A percentile compares a stretch with the other conserved stretches of the same genome.
phyloP scores from a whole-genome alignment of 1,140 invertebrate genomes.

The Reticulitermes speratus region DNA sequence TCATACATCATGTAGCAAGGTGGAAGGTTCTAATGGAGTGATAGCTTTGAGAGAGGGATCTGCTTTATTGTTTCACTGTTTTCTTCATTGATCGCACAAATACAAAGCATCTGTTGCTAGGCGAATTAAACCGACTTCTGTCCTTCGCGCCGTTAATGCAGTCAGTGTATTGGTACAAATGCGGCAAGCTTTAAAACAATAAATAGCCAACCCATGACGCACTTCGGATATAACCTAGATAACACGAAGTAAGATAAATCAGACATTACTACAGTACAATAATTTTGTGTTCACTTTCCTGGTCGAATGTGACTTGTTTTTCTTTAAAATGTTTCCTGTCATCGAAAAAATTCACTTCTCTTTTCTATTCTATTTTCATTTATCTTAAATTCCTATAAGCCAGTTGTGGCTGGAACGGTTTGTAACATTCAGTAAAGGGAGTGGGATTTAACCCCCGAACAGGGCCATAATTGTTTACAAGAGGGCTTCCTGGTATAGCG shows the following conservation, averaged over 20 bases:
- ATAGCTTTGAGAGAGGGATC: neutral
- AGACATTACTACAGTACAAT: neutral
- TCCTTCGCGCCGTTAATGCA: neutral
- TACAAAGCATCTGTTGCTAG: neutral
- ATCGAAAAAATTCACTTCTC: neutral
- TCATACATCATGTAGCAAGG: too few relatives aligned
- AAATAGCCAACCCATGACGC: neutral
- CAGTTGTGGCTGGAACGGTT: too few relatives aligned
- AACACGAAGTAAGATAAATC: neutral
- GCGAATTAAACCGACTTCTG: neutral
- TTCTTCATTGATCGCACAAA: neutral
- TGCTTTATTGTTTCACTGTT: neutral
- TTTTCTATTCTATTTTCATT: neutral
- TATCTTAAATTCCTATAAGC: neutral
- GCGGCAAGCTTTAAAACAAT: neutral
- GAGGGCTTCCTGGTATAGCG: too few relatives aligned
- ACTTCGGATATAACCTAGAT: neutral
- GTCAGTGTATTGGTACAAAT: neutral
- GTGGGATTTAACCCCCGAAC: too few relatives aligned
- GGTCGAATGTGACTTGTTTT: neutral
- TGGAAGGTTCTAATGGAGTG: neutral
- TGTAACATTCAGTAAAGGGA: too few relatives aligned
- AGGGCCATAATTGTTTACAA: too few relatives aligned
- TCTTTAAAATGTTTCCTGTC: neutral
- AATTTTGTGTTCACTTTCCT: neutral